Base-by-base conservation (phyloP, 2,797 vertebrate species). In the Eulemur mongoz region DNA sequence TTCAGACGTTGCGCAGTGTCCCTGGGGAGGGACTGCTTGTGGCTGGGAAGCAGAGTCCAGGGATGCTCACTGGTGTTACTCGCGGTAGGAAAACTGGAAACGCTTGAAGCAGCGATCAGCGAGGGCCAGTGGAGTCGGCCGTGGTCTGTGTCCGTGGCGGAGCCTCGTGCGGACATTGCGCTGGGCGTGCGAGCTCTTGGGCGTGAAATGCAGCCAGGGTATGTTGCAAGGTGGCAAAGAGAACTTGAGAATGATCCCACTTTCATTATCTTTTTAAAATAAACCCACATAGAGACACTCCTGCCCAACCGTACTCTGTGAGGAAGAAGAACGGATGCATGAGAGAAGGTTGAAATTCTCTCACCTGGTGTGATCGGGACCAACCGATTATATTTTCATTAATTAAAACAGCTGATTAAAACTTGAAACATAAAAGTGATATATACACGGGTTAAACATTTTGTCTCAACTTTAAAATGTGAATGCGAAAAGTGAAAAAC, bases 151-250 rank as follows among this genome's bases (percentile, higher is more conserved):
- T 11, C 57, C 1, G 25, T 10, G 9, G 57, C 3, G 10, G 57
- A 11, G 27, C 23, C n/a, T 7, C 0, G 11, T 22, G 5, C n/a
- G 13, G 12, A 4, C 4, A 0, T 15, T 22, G 0, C 0, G 10
- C 43, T 22, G 17, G 38, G 35, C 3, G n/a, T 59, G 48, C 12
- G 0, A 4, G n/a, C 23, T 27, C 15, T 38, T 18, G 72, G 59
- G 40, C 14, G 5, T 4, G 20, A 35, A 18, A 14, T 18, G 43
- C 27, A 11, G 11, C 30, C 13, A 0, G n/a, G 59, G 20, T 18
- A 9, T 1, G 0, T 30, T 3, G 8, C 1, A 25, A 43, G 20
- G 20, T 5, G 48, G 43, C 20, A 3, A 22, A 13, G 43, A 59
- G 38, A 25, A 35, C 27, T 65, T 6, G 45, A 35, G 23, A 50